phyloP scores from a whole-genome alignment of 2,888 invertebrate species.

The Nemapogon koenigi region DNA sequence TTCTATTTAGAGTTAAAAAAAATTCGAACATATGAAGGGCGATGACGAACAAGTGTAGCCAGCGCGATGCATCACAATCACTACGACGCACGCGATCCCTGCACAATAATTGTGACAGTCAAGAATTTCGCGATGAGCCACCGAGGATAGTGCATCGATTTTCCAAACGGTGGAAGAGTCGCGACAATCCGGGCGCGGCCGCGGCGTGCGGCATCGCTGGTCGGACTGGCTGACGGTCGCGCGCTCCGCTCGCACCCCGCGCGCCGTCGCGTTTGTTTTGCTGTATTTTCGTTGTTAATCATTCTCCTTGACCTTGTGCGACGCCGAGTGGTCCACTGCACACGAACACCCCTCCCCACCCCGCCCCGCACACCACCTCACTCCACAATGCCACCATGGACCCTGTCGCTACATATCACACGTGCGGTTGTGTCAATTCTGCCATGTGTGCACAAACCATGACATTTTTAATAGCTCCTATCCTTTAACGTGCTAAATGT shows the following conservation, averaged over 20 bases:
- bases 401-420: slow-evolving; percentile 46
- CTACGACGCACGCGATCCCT: too few relatives aligned
- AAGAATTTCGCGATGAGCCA: too few relatives aligned
- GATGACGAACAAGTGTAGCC: too few relatives aligned
- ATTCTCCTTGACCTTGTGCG: slow-evolving; percentile 67
- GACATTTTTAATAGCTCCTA: too few relatives aligned
- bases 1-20: too few relatives aligned
- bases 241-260: slow-evolving; percentile 37
- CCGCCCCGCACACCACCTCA: slow-evolving; percentile 35
- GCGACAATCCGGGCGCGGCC: slow-evolving; percentile 48
- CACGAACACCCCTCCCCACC: slow-evolving; percentile 53
- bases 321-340: slow-evolving; percentile 64
- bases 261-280: slow-evolving; percentile 59
- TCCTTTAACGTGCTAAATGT: too few relatives aligned
- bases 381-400: slow-evolving; percentile 28
- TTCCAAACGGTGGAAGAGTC: slow-evolving; percentile 26
- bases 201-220: slow-evolving; percentile 51
- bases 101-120: too few relatives aligned
- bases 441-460: too few relatives aligned
- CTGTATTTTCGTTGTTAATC: slow-evolving; percentile 67
- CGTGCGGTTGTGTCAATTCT: too few relatives aligned
- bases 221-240: slow-evolving; percentile 54
- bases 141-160: slow-evolving; percentile 61
- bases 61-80: too few relatives aligned
- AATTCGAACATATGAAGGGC: too few relatives aligned